phyloP scores from a whole-genome alignment of 2,888 invertebrate species.

The Acanthosoma haemorrhoidale region DNA sequence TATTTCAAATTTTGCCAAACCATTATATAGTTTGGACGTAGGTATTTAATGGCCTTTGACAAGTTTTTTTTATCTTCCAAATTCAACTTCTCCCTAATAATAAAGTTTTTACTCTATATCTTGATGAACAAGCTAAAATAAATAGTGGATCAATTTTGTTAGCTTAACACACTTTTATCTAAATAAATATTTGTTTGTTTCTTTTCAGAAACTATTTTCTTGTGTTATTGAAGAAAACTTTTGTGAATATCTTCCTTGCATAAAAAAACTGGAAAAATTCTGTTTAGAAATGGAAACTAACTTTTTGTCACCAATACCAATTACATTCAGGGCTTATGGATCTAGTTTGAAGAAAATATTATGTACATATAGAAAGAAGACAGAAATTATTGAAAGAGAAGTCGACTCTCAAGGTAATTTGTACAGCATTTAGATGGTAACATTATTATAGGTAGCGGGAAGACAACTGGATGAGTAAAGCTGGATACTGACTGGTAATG shows the following conservation, averaged over 20 bases:
- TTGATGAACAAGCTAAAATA: background rate
- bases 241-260: constrained; percentile 29
- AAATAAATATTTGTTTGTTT: background rate
- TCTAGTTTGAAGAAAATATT: constrained; percentile 19
- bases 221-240: constrained; percentile 23
- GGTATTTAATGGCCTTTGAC: no score
- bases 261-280: constrained; percentile 23
- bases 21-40: no score
- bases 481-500: no score
- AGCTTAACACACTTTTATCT: background rate
- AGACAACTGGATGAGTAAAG: no score
- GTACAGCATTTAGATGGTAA: background rate
- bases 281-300: constrained; percentile 13
- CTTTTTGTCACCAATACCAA: constrained; percentile 14
- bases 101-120: background rate
- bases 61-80: no score
- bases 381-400: constrained; percentile 14
- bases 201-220: constrained; percentile 28
- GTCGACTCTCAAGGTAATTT: constrained; percentile 18
- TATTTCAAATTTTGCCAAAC: no score
- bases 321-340: constrained; percentile 28
- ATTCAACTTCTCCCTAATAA: no score
- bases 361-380: background rate
- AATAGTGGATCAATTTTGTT: background rate
- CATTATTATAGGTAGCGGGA: no score